phyloP scores from a whole-genome alignment of 1,140 invertebrate genomes.

The Brachionus manjavacas region DNA sequence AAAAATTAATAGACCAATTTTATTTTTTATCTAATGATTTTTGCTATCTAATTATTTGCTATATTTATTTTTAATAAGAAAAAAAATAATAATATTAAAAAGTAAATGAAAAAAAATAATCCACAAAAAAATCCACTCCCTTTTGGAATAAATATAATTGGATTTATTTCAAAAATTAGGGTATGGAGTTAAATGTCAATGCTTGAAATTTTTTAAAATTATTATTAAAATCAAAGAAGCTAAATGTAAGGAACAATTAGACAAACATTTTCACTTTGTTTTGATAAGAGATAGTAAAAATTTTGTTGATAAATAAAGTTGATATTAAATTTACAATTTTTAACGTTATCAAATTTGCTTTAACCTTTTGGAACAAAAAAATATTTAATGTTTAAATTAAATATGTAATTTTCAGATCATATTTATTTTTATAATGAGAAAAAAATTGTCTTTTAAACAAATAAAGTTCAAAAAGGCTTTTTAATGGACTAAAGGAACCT shows the following conservation, averaged over 20 bases:
- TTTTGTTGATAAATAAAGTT: background rate
- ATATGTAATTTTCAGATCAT: background rate
- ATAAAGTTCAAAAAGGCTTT: background rate
- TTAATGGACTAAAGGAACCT: no score
- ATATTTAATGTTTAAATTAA: background rate
- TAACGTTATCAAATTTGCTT: background rate
- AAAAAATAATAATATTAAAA: background rate
- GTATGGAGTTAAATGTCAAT: background rate
- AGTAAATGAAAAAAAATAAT: background rate
- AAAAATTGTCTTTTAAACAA: background rate
- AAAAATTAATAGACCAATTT: background rate
- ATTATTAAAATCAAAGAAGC: no score
- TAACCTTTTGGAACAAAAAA: background rate
- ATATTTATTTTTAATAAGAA: background rate
- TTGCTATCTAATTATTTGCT: no score
- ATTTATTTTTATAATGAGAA: background rate
- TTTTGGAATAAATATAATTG: background rate
- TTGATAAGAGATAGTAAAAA: background rate
- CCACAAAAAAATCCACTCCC: background rate
- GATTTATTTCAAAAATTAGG: background rate
- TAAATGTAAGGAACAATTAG: no score
- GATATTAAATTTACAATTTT: background rate
- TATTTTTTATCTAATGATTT: background rate
- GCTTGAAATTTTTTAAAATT: no score
- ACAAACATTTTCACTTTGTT: background rate